phyloP scores from a whole-genome alignment of 2,888 invertebrate species.

The Drosophila mercatorum region DNA sequence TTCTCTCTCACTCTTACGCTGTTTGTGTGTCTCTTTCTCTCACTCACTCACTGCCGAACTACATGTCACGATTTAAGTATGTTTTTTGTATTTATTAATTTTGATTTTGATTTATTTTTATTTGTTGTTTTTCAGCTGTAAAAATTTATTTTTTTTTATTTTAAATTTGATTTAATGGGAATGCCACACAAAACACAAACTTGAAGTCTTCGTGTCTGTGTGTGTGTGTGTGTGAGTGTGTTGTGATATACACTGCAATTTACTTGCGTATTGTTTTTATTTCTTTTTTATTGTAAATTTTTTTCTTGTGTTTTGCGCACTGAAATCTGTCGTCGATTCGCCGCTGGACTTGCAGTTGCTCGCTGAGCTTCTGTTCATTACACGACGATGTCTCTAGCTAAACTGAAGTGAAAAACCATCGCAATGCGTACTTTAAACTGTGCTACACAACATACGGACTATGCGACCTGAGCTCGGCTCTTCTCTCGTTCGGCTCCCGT shows the following conservation, averaged over 20 bases:
- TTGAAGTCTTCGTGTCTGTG: conserved; percentile 30
- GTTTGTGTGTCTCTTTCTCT: conserved; percentile 12
- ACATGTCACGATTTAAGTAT: conserved; percentile 56
- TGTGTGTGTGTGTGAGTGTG: conserved; percentile 11
- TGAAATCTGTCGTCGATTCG: conserved; percentile 63
- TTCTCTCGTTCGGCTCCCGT: conserved; percentile 18
- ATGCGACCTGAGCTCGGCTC: conserved; percentile 38
- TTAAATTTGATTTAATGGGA: conserved; percentile 8
- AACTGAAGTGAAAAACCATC: conserved; percentile 76
- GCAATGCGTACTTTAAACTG: conserved; percentile 81
- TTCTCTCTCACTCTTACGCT: conserved; percentile 14
- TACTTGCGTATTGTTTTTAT: conserved; percentile 28
- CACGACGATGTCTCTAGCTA: conserved; percentile 81
- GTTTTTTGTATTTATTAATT: conserved; percentile 9
- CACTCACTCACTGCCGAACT: conserved; percentile 27
- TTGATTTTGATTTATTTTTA: conserved; percentile 3
- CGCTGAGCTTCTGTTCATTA: conserved; percentile 60
- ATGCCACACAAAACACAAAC: conserved; percentile 40
- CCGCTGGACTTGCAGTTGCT: conserved; percentile 49
- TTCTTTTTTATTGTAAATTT: conserved; percentile 17
- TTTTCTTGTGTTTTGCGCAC: conserved; percentile 61
- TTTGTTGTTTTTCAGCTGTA: conserved; percentile 22
- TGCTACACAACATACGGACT: conserved; percentile 57
- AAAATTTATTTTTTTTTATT: conserved; percentile 26
- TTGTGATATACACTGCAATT: conserved; percentile 27